These are phyloP conservation scores for Phocides pigmalion DNA, from an alignment of 1,140 invertebrate genomes.

Conservation along the genomic window DNA sequence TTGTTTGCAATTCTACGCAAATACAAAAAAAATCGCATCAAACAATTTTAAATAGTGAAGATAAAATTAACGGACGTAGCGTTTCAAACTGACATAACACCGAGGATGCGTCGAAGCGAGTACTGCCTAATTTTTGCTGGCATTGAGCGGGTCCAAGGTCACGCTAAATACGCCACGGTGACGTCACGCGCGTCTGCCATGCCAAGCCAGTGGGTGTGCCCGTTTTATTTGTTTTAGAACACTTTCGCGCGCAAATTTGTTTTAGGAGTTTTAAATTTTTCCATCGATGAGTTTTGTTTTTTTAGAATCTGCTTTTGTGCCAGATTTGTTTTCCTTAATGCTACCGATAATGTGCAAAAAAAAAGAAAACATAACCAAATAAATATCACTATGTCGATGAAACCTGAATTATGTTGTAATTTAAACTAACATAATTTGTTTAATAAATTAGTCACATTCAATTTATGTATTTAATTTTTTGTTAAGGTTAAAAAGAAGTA, in stretches of 20 bases:
- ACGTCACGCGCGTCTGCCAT: conserved; percentile 59
- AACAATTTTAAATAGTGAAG: too few species aligned
- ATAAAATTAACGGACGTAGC: conserved; percentile 9
- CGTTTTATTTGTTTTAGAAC: conserved; percentile 37
- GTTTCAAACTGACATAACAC: conserved; percentile 14
- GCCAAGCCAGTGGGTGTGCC: conserved; percentile 45
- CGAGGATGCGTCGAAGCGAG: conserved; percentile 40
- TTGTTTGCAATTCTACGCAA: too few species aligned
- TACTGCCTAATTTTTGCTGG: conserved; percentile 58
- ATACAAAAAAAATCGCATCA: too few species aligned
- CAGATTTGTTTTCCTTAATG: neutral
- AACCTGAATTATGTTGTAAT: too few species aligned
- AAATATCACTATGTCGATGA: too few species aligned
- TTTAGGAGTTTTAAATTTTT: conserved; percentile 18
- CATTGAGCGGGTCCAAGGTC: conserved; percentile 71
- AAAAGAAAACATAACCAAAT: too few species aligned
- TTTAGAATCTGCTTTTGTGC: conserved; percentile 4
- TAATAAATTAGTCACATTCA: too few species aligned
- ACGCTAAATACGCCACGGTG: conserved; percentile 58
- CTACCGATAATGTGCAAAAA: too few species aligned
- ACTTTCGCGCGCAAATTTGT: conserved; percentile 34
- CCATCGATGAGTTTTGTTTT: conserved; percentile 13
- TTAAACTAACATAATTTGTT: too few species aligned
- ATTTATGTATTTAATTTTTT: too few species aligned
- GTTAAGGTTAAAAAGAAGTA: too few species aligned